These are phyloP conservation scores for Elegia similella DNA, from an alignment of 2,888 invertebrate genomes.

Conservation along the genomic window DNA sequence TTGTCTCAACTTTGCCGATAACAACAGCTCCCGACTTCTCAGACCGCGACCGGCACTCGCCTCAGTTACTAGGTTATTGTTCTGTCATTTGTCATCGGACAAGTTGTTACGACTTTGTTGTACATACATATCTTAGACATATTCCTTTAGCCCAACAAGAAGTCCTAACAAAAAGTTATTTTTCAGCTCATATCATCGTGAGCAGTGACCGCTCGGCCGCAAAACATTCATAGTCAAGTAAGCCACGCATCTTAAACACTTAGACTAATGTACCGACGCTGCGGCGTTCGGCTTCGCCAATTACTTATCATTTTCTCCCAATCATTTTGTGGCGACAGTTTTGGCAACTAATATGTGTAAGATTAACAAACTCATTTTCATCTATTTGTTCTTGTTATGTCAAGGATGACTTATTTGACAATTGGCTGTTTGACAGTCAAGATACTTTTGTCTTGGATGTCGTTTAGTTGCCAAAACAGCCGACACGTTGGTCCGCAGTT, in stretches of 20 bases:
- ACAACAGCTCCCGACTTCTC: no score
- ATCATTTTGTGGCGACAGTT: constrained; percentile 8
- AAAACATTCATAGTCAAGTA: constrained; percentile 67
- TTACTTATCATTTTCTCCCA: constrained; percentile 9
- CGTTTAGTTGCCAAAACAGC: neutral
- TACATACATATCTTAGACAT: no score
- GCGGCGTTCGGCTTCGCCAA: constrained; percentile 30
- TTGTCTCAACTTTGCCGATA: no score
- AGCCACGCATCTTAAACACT: constrained; percentile 65
- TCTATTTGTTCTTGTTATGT: no score
- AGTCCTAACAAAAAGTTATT: constrained; percentile 15
- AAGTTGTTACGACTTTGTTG: neutral
- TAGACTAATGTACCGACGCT: constrained; percentile 53
- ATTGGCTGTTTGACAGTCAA: no score
- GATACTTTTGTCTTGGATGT: no score
- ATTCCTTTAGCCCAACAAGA: neutral
- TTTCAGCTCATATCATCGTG: constrained; percentile 81
- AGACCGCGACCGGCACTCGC: no score
- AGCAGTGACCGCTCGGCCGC: constrained; percentile 76
- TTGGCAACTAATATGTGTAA: no score
- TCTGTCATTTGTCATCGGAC: neutral
- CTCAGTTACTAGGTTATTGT: no score
- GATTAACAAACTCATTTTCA: no score
- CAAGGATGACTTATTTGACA: no score
- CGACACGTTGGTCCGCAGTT: neutral